phyloP scores from a whole-genome alignment of 2,113 vertebrate species.

The Plotosus lineatus region DNA sequence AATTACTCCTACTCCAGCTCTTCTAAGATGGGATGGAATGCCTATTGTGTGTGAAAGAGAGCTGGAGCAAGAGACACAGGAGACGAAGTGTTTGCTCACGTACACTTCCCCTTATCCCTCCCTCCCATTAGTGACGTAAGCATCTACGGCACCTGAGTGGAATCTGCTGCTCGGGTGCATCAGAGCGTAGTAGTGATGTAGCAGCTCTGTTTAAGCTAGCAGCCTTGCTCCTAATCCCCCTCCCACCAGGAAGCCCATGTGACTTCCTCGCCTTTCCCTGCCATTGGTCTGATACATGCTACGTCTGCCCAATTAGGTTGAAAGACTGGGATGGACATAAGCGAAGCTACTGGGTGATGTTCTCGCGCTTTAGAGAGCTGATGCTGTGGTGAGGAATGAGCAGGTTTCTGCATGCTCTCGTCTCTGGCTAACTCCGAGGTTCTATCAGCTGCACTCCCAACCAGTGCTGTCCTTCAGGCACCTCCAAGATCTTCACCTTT shows the following conservation, averaged over 20 bases:
- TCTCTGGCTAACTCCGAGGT: conserved; percentile 48
- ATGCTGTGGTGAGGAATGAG: conserved; percentile 44
- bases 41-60: conserved; percentile 57
- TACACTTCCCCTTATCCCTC: conserved; percentile 20
- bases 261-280: conserved; percentile 65
- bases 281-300: conserved; percentile 80
- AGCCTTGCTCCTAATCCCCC: conserved; percentile 52
- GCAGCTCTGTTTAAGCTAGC: conserved; percentile 58
- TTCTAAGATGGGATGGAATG: conserved; percentile 76
- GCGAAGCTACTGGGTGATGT: conserved; percentile 76
- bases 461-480: conserved; percentile 6
- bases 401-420: conserved; percentile 2
- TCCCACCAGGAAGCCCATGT: conserved; percentile 62
- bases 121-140: conserved; percentile 32
- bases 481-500: background rate
- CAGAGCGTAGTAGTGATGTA: conserved; percentile 62
- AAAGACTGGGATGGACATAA: conserved; percentile 85
- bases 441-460: conserved; percentile 22
- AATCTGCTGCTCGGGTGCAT: conserved; percentile 60
- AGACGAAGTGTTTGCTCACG: conserved; percentile 40
- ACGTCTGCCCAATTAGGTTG: conserved; percentile 82
- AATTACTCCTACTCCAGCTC: conserved; percentile 80
- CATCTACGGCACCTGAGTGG: conserved; percentile 50
- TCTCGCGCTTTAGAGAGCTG: conserved; percentile 62
- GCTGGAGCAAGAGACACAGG: conserved; percentile 7